A percentile compares a stretch with the other conserved stretches of the same genome.
phyloP scores from a whole-genome alignment of 64 coral and sea anemone species.

The Stichodactyla mertensii region DNA sequence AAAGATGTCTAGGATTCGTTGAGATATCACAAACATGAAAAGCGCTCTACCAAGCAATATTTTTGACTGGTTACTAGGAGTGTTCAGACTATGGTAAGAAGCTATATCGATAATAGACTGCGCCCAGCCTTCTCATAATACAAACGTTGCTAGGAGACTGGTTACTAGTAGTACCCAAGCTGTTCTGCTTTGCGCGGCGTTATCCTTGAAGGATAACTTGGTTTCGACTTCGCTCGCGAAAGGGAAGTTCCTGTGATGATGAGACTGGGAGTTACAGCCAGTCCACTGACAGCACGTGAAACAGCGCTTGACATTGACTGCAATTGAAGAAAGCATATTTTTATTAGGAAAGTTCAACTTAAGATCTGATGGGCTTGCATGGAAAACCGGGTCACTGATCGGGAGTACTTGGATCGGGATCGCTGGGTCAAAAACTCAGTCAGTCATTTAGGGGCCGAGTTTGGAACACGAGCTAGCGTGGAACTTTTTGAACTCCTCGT shows the following conservation, averaged over 20 bases:
- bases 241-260: constrained; percentile 39
- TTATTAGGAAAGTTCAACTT: too few species aligned
- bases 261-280: constrained; percentile 77
- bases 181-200: not conserved
- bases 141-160: not conserved
- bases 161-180: not conserved
- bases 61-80: too few species aligned
- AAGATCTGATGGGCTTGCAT: too few species aligned
- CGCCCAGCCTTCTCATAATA: not conserved
- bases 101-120: not conserved
- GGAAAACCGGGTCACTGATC: too few species aligned
- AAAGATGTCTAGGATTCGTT: too few species aligned
- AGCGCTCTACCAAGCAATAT: too few species aligned
- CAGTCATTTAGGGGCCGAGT: too few species aligned
- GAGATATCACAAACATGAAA: too few species aligned
- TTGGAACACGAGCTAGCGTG: too few species aligned
- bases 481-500: too few species aligned
- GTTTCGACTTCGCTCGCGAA: constrained; percentile 7
- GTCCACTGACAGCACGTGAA: constrained; percentile 92
- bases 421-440: too few species aligned
- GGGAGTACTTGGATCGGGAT: too few species aligned
- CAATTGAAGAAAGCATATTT: not conserved
- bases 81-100: not conserved
- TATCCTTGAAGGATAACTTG: not conserved
- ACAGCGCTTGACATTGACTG: constrained; percentile 72